Percentiles rank a stretch among this genome's conserved stretches.
These are phyloP conservation scores for Autographa pulchrina DNA, from an alignment of 2,888 invertebrate genomes.

Conservation along the genomic window DNA sequence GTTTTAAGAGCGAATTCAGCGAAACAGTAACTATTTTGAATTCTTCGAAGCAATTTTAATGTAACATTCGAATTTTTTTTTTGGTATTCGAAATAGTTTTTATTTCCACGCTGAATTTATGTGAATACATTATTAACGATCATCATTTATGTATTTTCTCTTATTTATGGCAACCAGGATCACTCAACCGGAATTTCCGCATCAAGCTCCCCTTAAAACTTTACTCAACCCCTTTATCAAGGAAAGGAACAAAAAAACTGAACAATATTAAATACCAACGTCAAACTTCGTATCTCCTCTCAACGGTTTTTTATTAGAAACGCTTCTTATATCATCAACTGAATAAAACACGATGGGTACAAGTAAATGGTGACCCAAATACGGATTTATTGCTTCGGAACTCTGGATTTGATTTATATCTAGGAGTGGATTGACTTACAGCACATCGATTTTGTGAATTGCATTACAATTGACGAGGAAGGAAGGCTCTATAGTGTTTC, in stretches of 20 bases:
- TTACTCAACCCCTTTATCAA: constrained; percentile 39
- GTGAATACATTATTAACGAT: not conserved
- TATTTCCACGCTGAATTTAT: too few species aligned
- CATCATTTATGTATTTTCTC: constrained; percentile 13
- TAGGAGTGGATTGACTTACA: constrained; percentile 56
- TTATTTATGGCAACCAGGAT: constrained; percentile 17
- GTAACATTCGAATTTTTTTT: too few species aligned
- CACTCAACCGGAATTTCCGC: constrained; percentile 46
- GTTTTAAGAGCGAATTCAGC: not conserved
- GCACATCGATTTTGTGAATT: constrained; percentile 53
- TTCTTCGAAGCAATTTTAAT: not conserved
- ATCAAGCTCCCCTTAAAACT: constrained; percentile 46
- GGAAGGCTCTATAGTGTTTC: constrained; percentile 38
- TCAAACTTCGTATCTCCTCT: constrained; percentile 44
- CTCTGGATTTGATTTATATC: constrained; percentile 59
- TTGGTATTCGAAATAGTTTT: too few species aligned
- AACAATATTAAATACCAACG: constrained; percentile 57
- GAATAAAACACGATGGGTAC: constrained; percentile 56
- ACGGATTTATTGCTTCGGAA: constrained; percentile 58
- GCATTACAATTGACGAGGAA: constrained; percentile 49
- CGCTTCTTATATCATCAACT: constrained; percentile 58
- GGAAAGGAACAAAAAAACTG: constrained; percentile 38
- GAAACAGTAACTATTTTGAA: not conserved
- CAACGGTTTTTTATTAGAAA: constrained; percentile 53
- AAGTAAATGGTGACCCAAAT: constrained; percentile 62